Evolutionary conservation across 2,888 invertebrate genomes (phyloP), one percentile per base, ranked within the genome.

Genomic region (Chymomyza procnemis): DNA sequence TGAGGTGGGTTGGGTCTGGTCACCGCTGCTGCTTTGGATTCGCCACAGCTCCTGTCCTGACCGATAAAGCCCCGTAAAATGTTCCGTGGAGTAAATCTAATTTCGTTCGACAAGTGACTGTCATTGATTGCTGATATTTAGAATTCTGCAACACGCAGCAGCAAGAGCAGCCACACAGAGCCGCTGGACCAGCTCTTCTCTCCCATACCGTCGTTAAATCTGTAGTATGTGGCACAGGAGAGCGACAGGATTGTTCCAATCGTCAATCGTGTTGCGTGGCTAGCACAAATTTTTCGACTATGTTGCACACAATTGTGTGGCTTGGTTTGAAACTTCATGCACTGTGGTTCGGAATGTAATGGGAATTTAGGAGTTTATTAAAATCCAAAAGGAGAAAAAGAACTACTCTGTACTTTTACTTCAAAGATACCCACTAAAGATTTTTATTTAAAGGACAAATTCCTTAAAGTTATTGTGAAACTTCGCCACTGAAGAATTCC

Each of bases 81-180:
- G 78, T 78, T 80, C 64, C 67, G 74, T 76, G 73, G 75, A 80
- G 87, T 86, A 84, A 86, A 86, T 88, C 85, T 85, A 81, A 88
- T 80, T 88, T 88, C 66, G 79, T 75, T 70, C 80, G 85, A 84
- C 82, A 88, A 85, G 80, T 88, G 87, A 78, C 71, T 88, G 83
- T 80, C 88, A 88, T 78, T 87, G 87, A 86, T 86, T 86, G 86
- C 75, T 82, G 69, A 87, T 81, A 81, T 76, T 78, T 77, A 76
- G 74, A 79, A 74, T 66, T 58, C 67, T 69, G 76, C 76, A 71
- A 68, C 67, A 50, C 54, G 14, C 54, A 54, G 54, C 21, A 41
- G 19, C 54, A 68, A 66, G 18, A 21, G 14, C 54, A 54, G 54
- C 21, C 9, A 12, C 54, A 54, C 54, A 54, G 54, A 21, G 22